Percentiles rank a stretch among this genome's conserved stretches.
Evolutionary conservation across 35 echinoderm and acorn worm genomes (phyloP).

Genomic region (Diadema setosum): DNA sequence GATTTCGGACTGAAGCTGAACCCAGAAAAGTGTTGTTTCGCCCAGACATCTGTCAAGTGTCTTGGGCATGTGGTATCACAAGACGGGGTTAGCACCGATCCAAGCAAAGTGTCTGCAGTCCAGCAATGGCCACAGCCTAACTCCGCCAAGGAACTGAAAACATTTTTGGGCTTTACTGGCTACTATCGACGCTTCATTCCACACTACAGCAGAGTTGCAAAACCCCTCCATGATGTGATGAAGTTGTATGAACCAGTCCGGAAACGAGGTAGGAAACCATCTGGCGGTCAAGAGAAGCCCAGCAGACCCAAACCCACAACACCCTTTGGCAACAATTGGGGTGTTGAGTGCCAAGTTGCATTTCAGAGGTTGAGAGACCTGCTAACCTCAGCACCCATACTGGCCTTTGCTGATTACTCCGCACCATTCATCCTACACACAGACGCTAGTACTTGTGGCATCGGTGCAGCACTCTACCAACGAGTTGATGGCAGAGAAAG

Average conservation of each 20-base stretch:
- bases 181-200: constrained; percentile 75
- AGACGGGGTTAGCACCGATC: constrained; percentile 49
- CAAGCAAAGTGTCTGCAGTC: constrained; percentile 46
- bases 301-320: not conserved
- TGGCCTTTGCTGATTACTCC: too few species aligned
- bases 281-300: not conserved
- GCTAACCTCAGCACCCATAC: too few species aligned
- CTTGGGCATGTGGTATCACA: constrained; percentile 62
- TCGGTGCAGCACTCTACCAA: too few species aligned
- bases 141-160: constrained; percentile 46
- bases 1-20: constrained; percentile 49
- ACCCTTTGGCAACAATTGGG: constrained; percentile 30
- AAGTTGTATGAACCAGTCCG: not conserved
- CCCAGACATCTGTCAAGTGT: constrained; percentile 43
- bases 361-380: constrained; percentile 18
- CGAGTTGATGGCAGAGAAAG: too few species aligned
- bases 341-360: not conserved
- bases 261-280: not conserved
- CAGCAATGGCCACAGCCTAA: constrained; percentile 41
- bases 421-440: too few species aligned
- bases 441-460: too few species aligned
- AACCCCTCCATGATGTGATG: constrained; percentile 40
- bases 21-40: constrained; percentile 49
- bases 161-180: constrained; percentile 68
- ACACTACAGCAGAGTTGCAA: constrained; percentile 44